Evolutionary conservation across 2,888 invertebrate genomes (phyloP), one percentile per base, ranked within the genome.

Genomic region (Seladonia tumulorum): DNA sequence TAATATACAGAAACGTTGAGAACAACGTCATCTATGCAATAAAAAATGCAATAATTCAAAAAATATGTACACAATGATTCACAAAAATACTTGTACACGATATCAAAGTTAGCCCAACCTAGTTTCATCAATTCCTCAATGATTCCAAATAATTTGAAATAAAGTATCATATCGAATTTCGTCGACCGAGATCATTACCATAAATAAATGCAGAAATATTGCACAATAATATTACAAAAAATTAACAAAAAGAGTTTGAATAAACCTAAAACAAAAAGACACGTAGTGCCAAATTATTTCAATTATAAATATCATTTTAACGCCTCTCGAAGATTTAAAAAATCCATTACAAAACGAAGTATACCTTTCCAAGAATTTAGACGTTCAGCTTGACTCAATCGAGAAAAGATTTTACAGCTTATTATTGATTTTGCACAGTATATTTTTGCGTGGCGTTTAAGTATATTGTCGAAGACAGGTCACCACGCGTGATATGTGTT

Each of bases 401-500:
- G 8, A 35, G 72, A 18, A 39, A 57, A 70, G 60, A n/a, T 70
- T 39, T 16, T 16, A 60, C 18, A 82, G 5, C 25, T 82, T 49
- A 18, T 63, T 68, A 14, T 72, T 70, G 57, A 73, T 16, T 60
- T 29, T 25, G 47, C 68, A 22, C 63, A 57, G 57, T 57, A 42
- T 72, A 75, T 53, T 70, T 25, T 60, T 35, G 53, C 42, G n/a
- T 42, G 47, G 14, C 35, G 70, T 63, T 18, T 63, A 60, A 77
- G 74, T 35, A 74, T 81, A 81, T 77, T 75, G 72, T 85, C 79
- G 47, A 49, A 71, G 47, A 47, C 18, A 29, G 74, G 42, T n/a
- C 53, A 75, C 63, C 78, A 79, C 76, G 74, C 73, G 57, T 87
- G 89, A 89, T 89, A 89, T 89, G 89, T 89, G 89, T 49, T 89